A percentile compares a stretch with the other conserved stretches of the same genome.
Conservation (phyloP, 2,797 vertebrate species). For the Columba guinea region DNA sequence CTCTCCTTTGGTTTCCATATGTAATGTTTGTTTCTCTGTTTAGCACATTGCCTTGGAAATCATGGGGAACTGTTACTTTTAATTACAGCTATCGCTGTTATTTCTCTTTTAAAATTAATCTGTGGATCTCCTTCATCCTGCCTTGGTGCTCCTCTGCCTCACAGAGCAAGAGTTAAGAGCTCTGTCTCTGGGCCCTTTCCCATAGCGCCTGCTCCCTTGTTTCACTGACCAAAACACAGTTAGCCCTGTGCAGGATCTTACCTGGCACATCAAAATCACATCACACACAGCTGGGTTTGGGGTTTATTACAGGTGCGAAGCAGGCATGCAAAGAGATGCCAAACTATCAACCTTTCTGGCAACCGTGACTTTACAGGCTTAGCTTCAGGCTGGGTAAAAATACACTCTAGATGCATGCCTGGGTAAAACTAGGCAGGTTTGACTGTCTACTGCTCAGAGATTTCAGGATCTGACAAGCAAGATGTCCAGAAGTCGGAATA, state of each 20-base stretch:
- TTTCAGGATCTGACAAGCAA: not conserved
- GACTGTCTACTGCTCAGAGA: fast-evolving
- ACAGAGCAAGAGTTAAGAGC: not conserved
- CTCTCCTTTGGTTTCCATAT: not conserved
- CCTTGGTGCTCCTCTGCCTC: not conserved
- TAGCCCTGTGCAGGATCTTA: not conserved
- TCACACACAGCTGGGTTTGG: not conserved
- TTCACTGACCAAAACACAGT: not conserved
- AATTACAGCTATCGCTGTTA: not conserved
- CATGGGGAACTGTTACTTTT: not conserved
- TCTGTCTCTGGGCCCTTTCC: not conserved
- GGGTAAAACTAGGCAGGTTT: not conserved
- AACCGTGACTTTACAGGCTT: not conserved
- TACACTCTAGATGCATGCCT: not conserved
- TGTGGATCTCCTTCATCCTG: not conserved
- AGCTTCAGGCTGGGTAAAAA: not conserved
- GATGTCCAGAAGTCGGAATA: not conserved
- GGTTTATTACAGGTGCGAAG: not conserved
- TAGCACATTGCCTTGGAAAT: not conserved
- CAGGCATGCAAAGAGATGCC: not conserved
- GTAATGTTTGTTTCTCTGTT: not conserved
- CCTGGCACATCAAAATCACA: not conserved
- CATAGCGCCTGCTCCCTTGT: not conserved
- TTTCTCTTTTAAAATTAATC: not conserved
- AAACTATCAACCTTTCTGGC: not conserved